These are phyloP conservation scores for Muscicapa striata DNA, from an alignment of 2,797 vertebrate species.

Conservation along the genomic window DNA sequence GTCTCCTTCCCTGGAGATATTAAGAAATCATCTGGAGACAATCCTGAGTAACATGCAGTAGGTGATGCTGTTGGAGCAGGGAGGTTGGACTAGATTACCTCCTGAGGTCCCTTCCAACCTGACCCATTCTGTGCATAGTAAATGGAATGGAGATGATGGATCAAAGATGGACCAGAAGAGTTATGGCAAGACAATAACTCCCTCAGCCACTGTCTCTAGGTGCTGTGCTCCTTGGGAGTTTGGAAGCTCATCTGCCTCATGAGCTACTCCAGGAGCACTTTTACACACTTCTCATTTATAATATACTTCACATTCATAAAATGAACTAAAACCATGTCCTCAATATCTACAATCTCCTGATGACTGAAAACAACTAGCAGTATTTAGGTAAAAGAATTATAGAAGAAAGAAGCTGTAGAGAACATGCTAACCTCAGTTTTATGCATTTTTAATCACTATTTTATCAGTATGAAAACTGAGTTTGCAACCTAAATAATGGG, in stretches of 20 bases:
- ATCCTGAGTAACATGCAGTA: background rate
- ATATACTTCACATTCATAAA: background rate
- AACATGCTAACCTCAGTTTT: background rate
- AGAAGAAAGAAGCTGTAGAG: background rate
- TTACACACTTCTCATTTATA: background rate
- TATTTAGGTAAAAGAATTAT: background rate
- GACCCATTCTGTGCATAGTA: background rate
- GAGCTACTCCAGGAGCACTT: background rate
- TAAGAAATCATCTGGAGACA: background rate
- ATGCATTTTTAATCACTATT: background rate
- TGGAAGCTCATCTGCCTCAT: background rate
- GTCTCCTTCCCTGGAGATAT: background rate
- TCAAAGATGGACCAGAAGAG: background rate
- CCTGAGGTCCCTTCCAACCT: background rate
- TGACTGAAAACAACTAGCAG: background rate
- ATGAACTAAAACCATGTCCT: background rate
- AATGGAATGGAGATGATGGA: background rate
- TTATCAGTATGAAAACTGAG: background rate
- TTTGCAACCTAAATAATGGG: background rate
- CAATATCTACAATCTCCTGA: background rate
- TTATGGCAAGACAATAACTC: background rate
- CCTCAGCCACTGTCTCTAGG: background rate
- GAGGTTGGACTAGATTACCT: background rate
- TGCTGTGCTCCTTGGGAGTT: background rate
- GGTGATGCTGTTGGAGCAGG: background rate